Conservation (phyloP, 2,888 invertebrate species). For the Alitta virens region DNA sequence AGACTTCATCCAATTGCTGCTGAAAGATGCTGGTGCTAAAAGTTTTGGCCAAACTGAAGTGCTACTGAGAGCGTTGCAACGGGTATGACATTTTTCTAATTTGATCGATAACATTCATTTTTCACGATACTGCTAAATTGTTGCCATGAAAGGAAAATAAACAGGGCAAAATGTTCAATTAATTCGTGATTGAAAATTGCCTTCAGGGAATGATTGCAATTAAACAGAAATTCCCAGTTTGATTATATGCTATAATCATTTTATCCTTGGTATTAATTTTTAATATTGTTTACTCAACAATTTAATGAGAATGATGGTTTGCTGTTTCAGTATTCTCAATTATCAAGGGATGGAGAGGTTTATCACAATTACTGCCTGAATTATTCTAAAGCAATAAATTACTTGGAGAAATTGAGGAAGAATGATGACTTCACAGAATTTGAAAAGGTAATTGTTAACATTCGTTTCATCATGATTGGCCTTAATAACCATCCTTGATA, state of each 20-base stretch:
- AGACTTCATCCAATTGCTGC: constrained; percentile 61
- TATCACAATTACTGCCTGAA: constrained; percentile 68
- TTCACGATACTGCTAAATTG: too few species aligned
- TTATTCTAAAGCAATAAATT: constrained; percentile 65
- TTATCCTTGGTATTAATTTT: not conserved
- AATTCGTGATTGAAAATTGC: too few species aligned
- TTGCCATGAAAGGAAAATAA: too few species aligned
- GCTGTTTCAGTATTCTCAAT: constrained; percentile 48
- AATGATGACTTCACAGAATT: constrained; percentile 65
- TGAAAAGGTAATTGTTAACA: constrained; percentile 60
- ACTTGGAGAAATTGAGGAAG: constrained; percentile 63
- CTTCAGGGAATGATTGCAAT: not conserved
- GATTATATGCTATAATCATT: not conserved
- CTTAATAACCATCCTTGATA: not conserved
- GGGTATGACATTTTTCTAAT: constrained; percentile 48
- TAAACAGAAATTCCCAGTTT: not conserved
- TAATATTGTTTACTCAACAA: not conserved
- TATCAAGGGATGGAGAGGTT: constrained; percentile 58
- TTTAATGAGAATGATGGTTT: not conserved
- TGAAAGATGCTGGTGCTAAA: constrained; percentile 57
- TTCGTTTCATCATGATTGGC: too few species aligned
- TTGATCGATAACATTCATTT: not conserved
- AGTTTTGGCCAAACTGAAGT: constrained; percentile 62
- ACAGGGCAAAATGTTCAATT: too few species aligned
- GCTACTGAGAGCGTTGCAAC: constrained; percentile 62